Conservation (phyloP, 1,140 invertebrate genomes). For the Thaumetopoea pityocampa region DNA sequence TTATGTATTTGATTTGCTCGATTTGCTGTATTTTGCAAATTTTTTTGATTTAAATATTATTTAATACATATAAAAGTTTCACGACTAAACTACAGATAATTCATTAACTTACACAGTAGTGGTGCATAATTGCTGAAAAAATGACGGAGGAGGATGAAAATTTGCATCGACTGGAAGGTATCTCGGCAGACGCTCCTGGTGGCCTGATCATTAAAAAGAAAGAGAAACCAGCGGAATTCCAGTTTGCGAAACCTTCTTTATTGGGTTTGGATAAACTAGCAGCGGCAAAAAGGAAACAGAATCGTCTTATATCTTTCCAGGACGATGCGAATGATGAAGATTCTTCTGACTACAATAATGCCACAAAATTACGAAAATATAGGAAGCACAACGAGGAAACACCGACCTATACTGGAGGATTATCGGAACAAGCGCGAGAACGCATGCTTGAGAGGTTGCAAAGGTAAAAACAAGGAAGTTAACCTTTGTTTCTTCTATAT, state of each 20-base stretch:
- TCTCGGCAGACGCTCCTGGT: conserved; percentile 81
- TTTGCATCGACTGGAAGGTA: conserved; percentile 90
- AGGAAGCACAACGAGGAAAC: conserved; percentile 89
- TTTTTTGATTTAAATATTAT: too few species aligned
- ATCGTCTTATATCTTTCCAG: conserved; percentile 80
- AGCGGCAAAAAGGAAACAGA: conserved; percentile 81
- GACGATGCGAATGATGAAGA: conserved; percentile 79
- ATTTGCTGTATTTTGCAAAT: too few species aligned
- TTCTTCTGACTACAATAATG: conserved; percentile 39
- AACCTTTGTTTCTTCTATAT: too few species aligned
- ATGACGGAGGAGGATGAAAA: conserved; percentile 74
- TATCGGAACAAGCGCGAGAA: conserved; percentile 86
- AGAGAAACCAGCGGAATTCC: conserved; percentile 80
- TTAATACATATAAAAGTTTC: too few species aligned
- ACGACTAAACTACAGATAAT: background rate
- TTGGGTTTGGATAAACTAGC: conserved; percentile 94
- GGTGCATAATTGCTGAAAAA: background rate
- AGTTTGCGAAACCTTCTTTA: conserved; percentile 87
- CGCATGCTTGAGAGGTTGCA: conserved; percentile 81
- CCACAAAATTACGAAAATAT: conserved; percentile 80
- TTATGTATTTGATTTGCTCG: too few species aligned
- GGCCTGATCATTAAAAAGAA: conserved; percentile 92
- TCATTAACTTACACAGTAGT: background rate
- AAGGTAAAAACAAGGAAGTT: conserved; percentile 70
- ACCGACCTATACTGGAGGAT: conserved; percentile 94